Base-by-base conservation (phyloP, 2,888 invertebrate species). In the Dichetophora obliterata region DNA sequence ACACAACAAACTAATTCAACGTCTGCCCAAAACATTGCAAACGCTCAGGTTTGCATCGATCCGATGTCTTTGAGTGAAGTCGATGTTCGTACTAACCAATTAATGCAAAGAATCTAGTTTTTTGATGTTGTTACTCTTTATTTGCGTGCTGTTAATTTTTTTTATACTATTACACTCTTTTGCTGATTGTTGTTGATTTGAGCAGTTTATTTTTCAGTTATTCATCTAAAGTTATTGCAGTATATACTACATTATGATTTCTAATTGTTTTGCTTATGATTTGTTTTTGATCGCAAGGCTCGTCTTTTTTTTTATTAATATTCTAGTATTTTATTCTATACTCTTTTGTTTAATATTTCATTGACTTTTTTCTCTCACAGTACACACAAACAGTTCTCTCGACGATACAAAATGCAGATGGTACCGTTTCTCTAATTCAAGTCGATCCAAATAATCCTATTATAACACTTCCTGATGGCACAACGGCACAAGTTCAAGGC, bases 371-470 rank as follows among this genome's bases (percentile, higher is more conserved):
- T 68, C 50, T 22, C 78, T 59, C 83, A 68, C 93, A 95, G 90
- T 96, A 95, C 90, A 93, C 95, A 77, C 96, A 97, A 79, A 95
- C 97, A 8, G 95, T 98, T 84, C 92, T 98, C 77, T 98, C 98
- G 89, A 97, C 97, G 8, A 97, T 98, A 89, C 97, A 96, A 84
- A 98, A 98, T 91, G 96, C 98, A 0, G 98, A 98, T 91, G 98
- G 98, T 80, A 95, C 97, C 11, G 96, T 98, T 80, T 98, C 98
- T 79, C 94, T 98, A 81, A 97, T 98, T 82, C 98, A 98, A 90
- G 96, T 97, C 83, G 97, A 97, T 91, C 96, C 97, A 75, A 95
- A 94, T 89, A 96, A 95, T 91, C 96, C 96, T 80, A 96, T 98
- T 85, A 97, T 98, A 84, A 98, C 97, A 65, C 91, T 98, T 87